Conservation (phyloP, 2,888 invertebrate genomes). For the Tipula lateralis region DNA sequence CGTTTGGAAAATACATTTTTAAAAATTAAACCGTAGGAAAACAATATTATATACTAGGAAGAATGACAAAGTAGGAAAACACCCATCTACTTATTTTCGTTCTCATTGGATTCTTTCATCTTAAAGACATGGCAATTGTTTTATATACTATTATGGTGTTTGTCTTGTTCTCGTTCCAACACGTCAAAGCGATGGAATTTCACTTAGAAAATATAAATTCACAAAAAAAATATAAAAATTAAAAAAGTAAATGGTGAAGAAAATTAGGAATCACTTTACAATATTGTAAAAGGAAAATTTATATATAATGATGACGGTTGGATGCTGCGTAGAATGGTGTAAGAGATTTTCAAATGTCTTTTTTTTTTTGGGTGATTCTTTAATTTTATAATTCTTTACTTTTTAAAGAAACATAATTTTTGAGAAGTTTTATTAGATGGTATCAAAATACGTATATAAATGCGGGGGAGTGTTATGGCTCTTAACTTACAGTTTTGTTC, state of each 20-base stretch:
- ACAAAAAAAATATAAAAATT: neutral
- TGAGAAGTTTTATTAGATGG: neutral
- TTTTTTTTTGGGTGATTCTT: neutral
- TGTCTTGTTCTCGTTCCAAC: neutral
- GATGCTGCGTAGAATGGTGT: neutral
- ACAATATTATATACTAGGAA: neutral
- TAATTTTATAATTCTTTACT: neutral
- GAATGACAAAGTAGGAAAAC: neutral
- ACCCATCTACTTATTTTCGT: neutral
- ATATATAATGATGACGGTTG: neutral
- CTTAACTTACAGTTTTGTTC: neutral
- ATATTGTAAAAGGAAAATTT: neutral
- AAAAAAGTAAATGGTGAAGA: neutral
- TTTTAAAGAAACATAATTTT: neutral
- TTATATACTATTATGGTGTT: neutral
- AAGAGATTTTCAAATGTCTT: neutral
- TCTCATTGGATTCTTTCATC: neutral
- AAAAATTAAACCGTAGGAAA: neutral
- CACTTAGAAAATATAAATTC: neutral
- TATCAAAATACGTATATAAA: neutral
- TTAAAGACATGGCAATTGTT: neutral
- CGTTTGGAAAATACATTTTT: neutral
- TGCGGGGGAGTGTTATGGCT: neutral
- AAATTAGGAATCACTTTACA: slow-evolving; percentile 15
- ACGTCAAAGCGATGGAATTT: neutral